phyloP scores from a whole-genome alignment of 2,888 invertebrate species.

The Geotrupes spiniger region DNA sequence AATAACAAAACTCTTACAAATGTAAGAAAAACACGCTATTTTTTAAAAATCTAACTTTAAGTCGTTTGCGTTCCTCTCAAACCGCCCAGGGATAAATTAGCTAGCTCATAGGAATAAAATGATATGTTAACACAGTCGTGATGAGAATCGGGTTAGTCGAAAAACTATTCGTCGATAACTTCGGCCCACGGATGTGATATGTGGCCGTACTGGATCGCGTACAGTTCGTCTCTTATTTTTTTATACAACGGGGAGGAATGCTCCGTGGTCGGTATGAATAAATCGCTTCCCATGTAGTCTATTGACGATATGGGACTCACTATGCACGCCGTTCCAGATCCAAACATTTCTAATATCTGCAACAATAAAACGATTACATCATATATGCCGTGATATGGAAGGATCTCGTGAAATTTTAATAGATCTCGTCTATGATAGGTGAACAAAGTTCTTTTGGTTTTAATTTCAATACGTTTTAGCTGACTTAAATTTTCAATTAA shows the following conservation, averaged over 20 bases:
- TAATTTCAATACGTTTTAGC: too few relatives aligned
- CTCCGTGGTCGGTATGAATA: constrained; percentile 71
- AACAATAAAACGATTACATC: constrained; percentile 36
- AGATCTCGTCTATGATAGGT: too few relatives aligned
- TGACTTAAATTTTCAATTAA: too few relatives aligned
- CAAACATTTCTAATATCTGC: constrained; percentile 93
- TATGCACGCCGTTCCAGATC: constrained; percentile 95
- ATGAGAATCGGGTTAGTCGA: not conserved
- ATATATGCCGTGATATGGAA: too few relatives aligned
- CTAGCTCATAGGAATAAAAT: not conserved
- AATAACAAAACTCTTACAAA: constrained; percentile 11
- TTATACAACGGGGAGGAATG: constrained; percentile 72
- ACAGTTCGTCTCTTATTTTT: constrained; percentile 70
- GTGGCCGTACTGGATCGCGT: constrained; percentile 88
- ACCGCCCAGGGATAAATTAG: constrained; percentile 6
- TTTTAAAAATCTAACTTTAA: not conserved
- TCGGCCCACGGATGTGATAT: constrained; percentile 76
- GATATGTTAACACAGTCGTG: constrained; percentile 14
- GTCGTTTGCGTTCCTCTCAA: not conserved
- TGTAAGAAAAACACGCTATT: constrained; percentile 4
- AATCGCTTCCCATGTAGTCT: constrained; percentile 67
- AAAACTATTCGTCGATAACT: constrained; percentile 21
- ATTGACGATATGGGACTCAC: constrained; percentile 90
- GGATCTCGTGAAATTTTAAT: too few relatives aligned
- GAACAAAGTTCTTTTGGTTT: too few relatives aligned